Evolutionary conservation across 2,888 invertebrate species (phyloP).

Genomic region (Tethea ocularis): DNA sequence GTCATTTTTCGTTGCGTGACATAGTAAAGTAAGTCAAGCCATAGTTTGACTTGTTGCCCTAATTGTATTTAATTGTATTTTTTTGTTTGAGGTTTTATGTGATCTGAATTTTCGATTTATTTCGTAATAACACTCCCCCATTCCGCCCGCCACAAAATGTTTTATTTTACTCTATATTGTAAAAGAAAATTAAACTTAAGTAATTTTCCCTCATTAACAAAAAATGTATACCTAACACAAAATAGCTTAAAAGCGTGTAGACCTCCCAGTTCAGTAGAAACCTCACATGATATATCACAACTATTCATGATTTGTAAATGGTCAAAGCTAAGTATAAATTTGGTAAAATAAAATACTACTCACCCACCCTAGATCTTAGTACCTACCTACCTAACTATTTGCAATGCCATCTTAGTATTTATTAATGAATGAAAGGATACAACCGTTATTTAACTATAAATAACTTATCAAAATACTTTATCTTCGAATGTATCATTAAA

Average conservation of each 20-base stretch:
- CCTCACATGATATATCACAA: background rate
- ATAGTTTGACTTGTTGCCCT: constrained; percentile 73
- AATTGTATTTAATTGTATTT: constrained; percentile 71
- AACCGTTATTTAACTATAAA: background rate
- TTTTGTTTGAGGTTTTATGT: constrained; percentile 66
- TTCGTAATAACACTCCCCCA: constrained; percentile 27
- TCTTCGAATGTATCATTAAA: constrained; percentile 8
- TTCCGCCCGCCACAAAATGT: constrained; percentile 16
- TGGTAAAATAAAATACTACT: background rate
- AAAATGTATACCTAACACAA: background rate
- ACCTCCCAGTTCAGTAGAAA: background rate
- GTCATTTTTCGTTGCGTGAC: constrained; percentile 72
- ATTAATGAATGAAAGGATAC: background rate
- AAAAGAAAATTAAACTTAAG: constrained; percentile 5
- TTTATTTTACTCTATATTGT: constrained; percentile 18
- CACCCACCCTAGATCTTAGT: background rate
- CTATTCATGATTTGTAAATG: background rate
- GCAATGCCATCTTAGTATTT: background rate
- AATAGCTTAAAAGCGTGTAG: background rate
- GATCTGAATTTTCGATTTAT: constrained; percentile 66
- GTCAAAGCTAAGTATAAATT: too few species aligned
- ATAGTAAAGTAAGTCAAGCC: constrained; percentile 67
- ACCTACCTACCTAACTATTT: too few species aligned
- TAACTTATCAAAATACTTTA: constrained; percentile 7
- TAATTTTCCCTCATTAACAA: background rate